Conservation (phyloP, 2,797 vertebrate species). For the Monodelphis domestica region DNA sequence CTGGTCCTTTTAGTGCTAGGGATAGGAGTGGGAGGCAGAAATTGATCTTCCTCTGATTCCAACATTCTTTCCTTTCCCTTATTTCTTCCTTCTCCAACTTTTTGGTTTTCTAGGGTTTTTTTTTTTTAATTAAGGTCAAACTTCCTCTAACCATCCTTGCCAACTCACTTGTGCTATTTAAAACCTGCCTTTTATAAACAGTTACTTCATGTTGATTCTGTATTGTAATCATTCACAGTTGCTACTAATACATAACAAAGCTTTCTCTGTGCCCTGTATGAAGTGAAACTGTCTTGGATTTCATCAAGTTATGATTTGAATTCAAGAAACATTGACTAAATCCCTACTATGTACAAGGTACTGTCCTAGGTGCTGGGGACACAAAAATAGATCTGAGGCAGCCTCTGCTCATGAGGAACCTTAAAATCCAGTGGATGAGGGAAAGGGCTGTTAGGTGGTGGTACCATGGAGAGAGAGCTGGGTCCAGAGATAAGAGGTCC, state of each 20-base stretch:
- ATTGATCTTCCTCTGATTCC: no score
- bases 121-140: slow-evolving; percentile 43
- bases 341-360: background rate
- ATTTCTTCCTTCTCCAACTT: slow-evolving; percentile 37
- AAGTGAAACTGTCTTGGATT: slow-evolving; percentile 39
- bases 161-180: slow-evolving; percentile 53
- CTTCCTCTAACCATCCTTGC: slow-evolving; percentile 42
- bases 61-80: background rate
- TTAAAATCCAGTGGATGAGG: background rate
- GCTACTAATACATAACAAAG: slow-evolving; percentile 61
- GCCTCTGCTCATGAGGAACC: background rate
- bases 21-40: no score
- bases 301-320: slow-evolving; percentile 48
- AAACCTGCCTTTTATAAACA: slow-evolving; percentile 55
- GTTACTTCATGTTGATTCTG: slow-evolving; percentile 68
- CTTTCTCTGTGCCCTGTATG: slow-evolving; percentile 32
- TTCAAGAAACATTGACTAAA: background rate
- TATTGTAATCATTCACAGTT: slow-evolving; percentile 49
- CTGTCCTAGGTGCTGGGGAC: background rate
- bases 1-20: no score
- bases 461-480: no score
- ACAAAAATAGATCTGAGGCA: background rate
- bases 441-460: no score
- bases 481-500: no score
- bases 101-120: slow-evolving; percentile 49